Conservation (phyloP, 1,140 invertebrate species). For the Musca domestica region DNA sequence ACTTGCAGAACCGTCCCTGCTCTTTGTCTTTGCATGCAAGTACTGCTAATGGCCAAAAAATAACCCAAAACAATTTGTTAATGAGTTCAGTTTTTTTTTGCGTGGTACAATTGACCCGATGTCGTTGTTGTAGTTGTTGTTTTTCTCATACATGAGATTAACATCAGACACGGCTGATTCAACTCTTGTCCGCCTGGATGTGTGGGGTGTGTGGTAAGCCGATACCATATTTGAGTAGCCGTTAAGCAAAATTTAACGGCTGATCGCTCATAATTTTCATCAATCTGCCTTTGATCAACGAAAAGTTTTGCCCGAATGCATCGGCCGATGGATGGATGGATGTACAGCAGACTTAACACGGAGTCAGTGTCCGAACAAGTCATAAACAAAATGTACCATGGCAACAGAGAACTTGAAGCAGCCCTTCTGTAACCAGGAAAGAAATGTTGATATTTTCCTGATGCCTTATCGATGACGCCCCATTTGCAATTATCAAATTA, state of each 20-base stretch:
- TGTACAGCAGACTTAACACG: too few species aligned
- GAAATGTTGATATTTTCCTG: not conserved
- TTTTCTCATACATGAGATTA: not conserved
- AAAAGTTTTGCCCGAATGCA: conserved; percentile 30
- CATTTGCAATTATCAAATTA: conserved; percentile 18
- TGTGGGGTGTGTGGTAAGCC: too few species aligned
- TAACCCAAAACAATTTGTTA: conserved; percentile 18
- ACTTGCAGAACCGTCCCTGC: too few species aligned
- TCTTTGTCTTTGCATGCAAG: too few species aligned
- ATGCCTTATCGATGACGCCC: conserved; percentile 14
- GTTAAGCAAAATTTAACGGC: conserved; percentile 49
- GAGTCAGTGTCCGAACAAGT: too few species aligned
- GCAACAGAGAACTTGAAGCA: too few species aligned
- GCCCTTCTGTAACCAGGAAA: not conserved
- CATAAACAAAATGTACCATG: too few species aligned
- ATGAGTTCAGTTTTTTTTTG: not conserved
- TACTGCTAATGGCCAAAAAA: not conserved
- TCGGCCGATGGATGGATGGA: too few species aligned
- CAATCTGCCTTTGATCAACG: conserved; percentile 42
- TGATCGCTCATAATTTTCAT: conserved; percentile 55
- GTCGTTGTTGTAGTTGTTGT: not conserved
- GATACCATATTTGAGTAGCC: conserved; percentile 2
- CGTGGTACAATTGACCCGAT: not conserved
- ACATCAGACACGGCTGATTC: conserved; percentile 8
- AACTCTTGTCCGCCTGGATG: not conserved